These are phyloP conservation scores for Drosophila formosana DNA, from an alignment of 2,888 invertebrate species.

Conservation along the genomic window DNA sequence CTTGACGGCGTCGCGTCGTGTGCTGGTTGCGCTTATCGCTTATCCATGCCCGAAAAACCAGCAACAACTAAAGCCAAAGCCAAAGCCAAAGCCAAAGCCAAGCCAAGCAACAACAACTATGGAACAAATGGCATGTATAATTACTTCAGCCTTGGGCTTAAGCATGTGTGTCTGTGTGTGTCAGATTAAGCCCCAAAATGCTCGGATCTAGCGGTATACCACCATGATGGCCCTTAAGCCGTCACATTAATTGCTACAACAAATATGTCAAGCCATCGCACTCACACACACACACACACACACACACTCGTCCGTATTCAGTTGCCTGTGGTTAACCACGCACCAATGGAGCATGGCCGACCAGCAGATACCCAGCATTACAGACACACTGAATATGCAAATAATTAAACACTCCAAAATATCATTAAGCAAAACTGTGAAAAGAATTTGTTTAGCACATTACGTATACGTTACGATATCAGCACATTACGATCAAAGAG, in stretches of 20 bases:
- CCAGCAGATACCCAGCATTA: background rate
- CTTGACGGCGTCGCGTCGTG: slow-evolving; percentile 39
- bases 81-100: slow-evolving; percentile 1
- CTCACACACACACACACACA: background rate
- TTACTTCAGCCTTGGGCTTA: slow-evolving; percentile 62
- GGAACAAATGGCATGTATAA: slow-evolving; percentile 65
- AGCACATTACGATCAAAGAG: no score
- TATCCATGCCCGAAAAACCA: slow-evolving; percentile 29
- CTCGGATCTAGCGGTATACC: slow-evolving; percentile 43
- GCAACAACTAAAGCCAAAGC: slow-evolving; percentile 29
- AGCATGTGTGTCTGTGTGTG: slow-evolving; percentile 50
- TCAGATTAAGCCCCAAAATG: slow-evolving; percentile 56
- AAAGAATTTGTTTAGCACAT: no score
- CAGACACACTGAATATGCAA: background rate
- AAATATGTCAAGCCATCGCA: slow-evolving; percentile 44
- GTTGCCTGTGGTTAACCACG: background rate
- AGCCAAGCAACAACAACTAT: slow-evolving; percentile 20
- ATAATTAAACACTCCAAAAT: background rate
- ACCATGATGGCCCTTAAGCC: slow-evolving; percentile 55
- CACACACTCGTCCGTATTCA: slow-evolving; percentile 5
- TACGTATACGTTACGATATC: no score
- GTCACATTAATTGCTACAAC: slow-evolving; percentile 55
- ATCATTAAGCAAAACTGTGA: no score
- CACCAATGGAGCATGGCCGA: background rate
- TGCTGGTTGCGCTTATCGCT: slow-evolving; percentile 56